Evolutionary conservation across 2,113 vertebrate genomes (phyloP).

Genomic region (Gobius niger): DNA sequence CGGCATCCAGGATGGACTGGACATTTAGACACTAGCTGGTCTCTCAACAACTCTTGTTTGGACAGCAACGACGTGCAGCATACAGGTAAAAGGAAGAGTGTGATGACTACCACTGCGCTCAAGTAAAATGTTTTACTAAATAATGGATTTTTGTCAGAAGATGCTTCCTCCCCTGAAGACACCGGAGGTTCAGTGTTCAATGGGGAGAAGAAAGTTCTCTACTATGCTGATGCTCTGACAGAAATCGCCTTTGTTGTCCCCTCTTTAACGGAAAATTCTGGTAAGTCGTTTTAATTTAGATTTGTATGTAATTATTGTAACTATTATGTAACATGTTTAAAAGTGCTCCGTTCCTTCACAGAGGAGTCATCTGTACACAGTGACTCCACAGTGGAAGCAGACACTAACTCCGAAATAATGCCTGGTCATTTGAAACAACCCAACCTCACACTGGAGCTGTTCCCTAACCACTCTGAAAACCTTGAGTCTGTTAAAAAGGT

Average conservation of each 20-base stretch:
- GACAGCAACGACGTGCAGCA: slow-evolving; percentile 77
- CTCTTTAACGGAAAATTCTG: slow-evolving; percentile 84
- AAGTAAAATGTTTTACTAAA: not conserved
- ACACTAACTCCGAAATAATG: slow-evolving; percentile 86
- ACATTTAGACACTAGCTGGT: slow-evolving; percentile 93
- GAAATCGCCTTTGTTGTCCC: slow-evolving; percentile 96
- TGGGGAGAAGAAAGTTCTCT: slow-evolving; percentile 92
- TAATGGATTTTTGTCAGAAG: slow-evolving; percentile 73
- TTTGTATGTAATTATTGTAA: slow-evolving; percentile 4
- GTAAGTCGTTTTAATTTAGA: slow-evolving; percentile 71
- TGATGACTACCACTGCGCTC: not conserved
- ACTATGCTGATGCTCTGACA: slow-evolving; percentile 93
- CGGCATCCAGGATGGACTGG: slow-evolving; percentile 94
- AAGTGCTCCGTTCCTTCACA: slow-evolving; percentile 49
- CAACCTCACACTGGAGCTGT: slow-evolving; percentile 90
- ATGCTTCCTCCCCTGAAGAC: slow-evolving; percentile 81
- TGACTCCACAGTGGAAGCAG: slow-evolving; percentile 86
- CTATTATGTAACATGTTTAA: slow-evolving; percentile 2
- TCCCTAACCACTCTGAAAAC: slow-evolving; percentile 90
- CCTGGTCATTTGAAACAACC: slow-evolving; percentile 86
- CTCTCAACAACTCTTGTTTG: slow-evolving; percentile 85
- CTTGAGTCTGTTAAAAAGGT: slow-evolving; percentile 88
- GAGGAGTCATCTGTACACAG: slow-evolving; percentile 90
- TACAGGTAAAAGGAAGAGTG: slow-evolving; percentile 72
- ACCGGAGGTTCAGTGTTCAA: slow-evolving; percentile 90